Base-by-base conservation (phyloP, 2,797 vertebrate species). In the Mormyrus hasselquistii region DNA sequence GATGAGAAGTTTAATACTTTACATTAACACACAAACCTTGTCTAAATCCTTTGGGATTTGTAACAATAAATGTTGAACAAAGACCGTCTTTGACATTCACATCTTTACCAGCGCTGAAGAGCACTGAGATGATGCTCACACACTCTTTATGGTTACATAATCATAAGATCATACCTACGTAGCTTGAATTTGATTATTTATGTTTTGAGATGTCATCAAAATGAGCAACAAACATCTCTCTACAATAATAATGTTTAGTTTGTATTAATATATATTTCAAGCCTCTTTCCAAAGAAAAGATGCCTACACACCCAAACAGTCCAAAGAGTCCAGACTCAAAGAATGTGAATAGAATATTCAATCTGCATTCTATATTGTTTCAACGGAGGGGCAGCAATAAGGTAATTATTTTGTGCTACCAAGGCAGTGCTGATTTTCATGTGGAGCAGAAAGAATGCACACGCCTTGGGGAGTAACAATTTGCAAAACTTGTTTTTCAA, bases 141-240 rank as follows among this genome's bases (percentile, higher is more conserved):
- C n/a, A 89, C 19, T 44, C 16, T 86, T 49, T 38, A 89, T 47
- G 7, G 55, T 87, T 44, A 47, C 41, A 29, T 49, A 55, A 6
- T 85, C 69, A 53, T 8, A 53, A 85, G 29, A 88, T 55, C 34
- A 16, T 19, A 76, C 34, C 59, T 34, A 76, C 2, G 14, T 76
- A 76, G 4, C 38, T 41, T 76, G 16, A 34, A 19, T 38, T 44
- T 19, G 34, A 55, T 88, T 50, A 49, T 87, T 62, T 50, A 50
- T 82, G 41, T 52, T 62, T 22, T 34, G 55, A 22, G 83, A 88
- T 89, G 50, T 76, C 14, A 87, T 84, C 50, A 59, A 86, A 88
- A 76, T 57, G 69, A 87, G 49, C 86, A 47, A 85, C 65, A 87
- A 83, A 55, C 88, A 90, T 88, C 59, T 73, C 38, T 25, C 76